These are phyloP conservation scores for Pheosia gnoma DNA, from an alignment of 2,888 invertebrate species.

Conservation along the genomic window DNA sequence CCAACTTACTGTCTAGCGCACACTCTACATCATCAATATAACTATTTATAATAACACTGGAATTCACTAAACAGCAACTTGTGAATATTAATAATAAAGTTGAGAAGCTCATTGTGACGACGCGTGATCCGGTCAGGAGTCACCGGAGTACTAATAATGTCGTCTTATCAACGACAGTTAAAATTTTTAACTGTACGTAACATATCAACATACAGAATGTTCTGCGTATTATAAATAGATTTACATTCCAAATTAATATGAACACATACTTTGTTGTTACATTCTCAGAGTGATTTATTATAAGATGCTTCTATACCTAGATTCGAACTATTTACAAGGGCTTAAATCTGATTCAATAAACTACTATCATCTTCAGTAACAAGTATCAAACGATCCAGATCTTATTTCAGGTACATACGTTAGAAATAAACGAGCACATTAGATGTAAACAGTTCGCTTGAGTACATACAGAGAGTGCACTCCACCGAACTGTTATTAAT, in stretches of 20 bases:
- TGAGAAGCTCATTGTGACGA: constrained; percentile 21
- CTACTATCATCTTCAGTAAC: not conserved
- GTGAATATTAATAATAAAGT: constrained; percentile 24
- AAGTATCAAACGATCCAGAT: not conserved
- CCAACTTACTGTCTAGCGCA: constrained; percentile 36
- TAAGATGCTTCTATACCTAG: no score
- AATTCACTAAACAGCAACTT: constrained; percentile 19
- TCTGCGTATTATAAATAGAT: not conserved
- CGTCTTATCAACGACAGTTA: constrained; percentile 19
- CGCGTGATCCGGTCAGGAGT: constrained; percentile 10
- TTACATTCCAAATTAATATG: not conserved
- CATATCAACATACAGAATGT: not conserved
- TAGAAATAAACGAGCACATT: constrained; percentile 1
- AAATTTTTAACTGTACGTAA: constrained; percentile 16
- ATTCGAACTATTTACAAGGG: no score
- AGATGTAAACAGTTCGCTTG: not conserved
- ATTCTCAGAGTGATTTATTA: no score
- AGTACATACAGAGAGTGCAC: constrained; percentile 11
- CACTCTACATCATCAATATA: constrained; percentile 40
- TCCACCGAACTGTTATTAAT: constrained; percentile 10
- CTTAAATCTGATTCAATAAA: not conserved
- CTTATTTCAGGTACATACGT: not conserved
- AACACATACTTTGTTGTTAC: not conserved
- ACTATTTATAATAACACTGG: constrained; percentile 44
- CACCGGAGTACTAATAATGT: constrained; percentile 20